Evolutionary conservation across 2,888 invertebrate species (phyloP).

Genomic region (Dryobotodes eremita): DNA sequence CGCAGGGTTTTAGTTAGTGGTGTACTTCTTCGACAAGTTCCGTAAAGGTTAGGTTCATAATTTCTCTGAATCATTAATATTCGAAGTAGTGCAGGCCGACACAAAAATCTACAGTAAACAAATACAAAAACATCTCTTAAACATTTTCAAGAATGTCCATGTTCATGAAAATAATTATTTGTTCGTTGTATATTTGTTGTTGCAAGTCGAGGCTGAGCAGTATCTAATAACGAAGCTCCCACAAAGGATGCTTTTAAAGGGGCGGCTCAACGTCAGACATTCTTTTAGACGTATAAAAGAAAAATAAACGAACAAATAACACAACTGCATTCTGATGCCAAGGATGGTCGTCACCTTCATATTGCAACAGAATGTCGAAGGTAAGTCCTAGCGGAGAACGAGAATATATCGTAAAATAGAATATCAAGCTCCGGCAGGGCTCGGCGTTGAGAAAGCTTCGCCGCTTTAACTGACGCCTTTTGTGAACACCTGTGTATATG

Average conservation of each 20-base stretch:
- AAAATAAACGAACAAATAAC: constrained; percentile 6
- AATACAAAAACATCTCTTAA: not conserved
- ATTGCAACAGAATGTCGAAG: constrained; percentile 45
- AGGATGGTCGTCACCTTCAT: constrained; percentile 24
- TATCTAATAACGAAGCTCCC: not conserved
- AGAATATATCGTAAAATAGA: constrained; percentile 19
- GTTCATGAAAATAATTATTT: not conserved
- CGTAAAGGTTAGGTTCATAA: not conserved
- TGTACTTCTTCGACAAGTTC: not conserved
- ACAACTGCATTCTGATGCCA: constrained; percentile 14
- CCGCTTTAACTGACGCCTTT: constrained; percentile 31
- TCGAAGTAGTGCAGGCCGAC: not conserved
- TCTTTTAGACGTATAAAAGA: constrained; percentile 16
- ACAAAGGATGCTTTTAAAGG: constrained; percentile 7
- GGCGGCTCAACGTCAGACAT: not conserved
- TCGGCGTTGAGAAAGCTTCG: constrained; percentile 11
- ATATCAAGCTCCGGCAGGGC: not conserved
- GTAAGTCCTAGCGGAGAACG: constrained; percentile 21
- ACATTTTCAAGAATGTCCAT: not conserved
- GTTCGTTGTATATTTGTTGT: not conserved
- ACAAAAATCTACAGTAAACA: not conserved
- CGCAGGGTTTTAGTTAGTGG: not conserved
- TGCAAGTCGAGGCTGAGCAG: not conserved
- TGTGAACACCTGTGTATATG: constrained; percentile 25
- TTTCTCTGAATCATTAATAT: not conserved